Evolutionary conservation across 2,888 invertebrate genomes (phyloP).

Genomic region (Oeneis ivallda): DNA sequence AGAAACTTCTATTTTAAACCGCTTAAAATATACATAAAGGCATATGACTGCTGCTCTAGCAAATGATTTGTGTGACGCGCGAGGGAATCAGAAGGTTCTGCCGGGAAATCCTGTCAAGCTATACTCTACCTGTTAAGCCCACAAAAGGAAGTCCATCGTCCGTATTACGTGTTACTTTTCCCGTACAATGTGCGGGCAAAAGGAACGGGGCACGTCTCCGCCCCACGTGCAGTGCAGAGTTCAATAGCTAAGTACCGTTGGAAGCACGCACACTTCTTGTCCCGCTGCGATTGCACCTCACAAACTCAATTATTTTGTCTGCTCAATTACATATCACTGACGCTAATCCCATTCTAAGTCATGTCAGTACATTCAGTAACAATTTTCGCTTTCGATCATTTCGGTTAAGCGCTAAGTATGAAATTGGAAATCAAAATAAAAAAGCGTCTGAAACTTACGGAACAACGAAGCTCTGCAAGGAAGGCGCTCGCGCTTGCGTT

Average conservation of each 20-base stretch:
- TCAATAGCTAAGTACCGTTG: slow-evolving; percentile 61
- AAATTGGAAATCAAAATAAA: not conserved
- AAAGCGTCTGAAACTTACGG: not conserved
- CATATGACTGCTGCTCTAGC: too few species aligned
- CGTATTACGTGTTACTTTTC: slow-evolving; percentile 4
- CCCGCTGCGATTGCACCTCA: slow-evolving; percentile 33
- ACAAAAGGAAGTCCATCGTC: not conserved
- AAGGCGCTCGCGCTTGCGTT: slow-evolving; percentile 39
- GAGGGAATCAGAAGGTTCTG: too few species aligned
- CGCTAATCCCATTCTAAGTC: slow-evolving; percentile 26
- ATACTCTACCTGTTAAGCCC: not conserved
- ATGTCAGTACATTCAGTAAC: not conserved
- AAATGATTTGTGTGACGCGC: too few species aligned
- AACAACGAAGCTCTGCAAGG: not conserved
- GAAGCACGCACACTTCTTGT: slow-evolving; percentile 47
- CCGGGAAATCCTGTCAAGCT: not conserved
- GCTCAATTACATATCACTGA: slow-evolving; percentile 31
- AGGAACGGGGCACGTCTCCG: slow-evolving; percentile 43
- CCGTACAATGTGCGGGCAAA: slow-evolving; percentile 3
- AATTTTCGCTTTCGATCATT: not conserved
- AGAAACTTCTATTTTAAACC: too few species aligned
- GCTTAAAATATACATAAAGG: too few species aligned
- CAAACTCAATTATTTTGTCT: slow-evolving; percentile 50
- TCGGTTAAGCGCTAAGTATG: too few species aligned
- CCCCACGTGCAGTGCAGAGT: slow-evolving; percentile 65